phyloP scores from a whole-genome alignment of 2,113 vertebrate genomes.

The Diadophis punctatus region DNA sequence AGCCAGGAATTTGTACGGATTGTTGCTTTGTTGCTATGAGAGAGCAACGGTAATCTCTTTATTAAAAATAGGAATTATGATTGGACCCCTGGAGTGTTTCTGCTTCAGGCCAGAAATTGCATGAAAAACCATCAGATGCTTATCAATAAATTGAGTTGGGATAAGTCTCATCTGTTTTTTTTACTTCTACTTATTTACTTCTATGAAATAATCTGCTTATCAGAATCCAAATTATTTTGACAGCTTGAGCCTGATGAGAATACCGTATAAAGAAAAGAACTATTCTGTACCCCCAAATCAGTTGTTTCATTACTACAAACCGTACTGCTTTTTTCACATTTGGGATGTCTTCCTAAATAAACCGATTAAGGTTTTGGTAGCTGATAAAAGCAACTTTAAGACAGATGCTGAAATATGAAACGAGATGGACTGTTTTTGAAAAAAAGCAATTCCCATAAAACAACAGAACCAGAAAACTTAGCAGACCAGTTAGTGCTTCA shows the following conservation, averaged over 20 bases:
- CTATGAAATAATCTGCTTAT: constrained; percentile 48
- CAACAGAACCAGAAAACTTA: background rate
- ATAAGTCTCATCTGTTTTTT: constrained; percentile 34
- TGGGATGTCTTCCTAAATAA: constrained; percentile 34
- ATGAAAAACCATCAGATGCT: background rate
- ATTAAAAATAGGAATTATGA: constrained; percentile 43
- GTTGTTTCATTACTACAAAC: constrained; percentile 14
- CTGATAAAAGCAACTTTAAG: background rate
- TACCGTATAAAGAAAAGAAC: constrained; percentile 39
- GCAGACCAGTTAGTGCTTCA: background rate
- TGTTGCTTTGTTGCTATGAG: constrained; percentile 48
- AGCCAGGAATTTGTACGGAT: constrained; percentile 26
- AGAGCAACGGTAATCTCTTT: constrained; percentile 37
- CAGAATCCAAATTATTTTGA: constrained; percentile 50
- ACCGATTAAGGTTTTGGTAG: background rate
- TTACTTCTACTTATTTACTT: too few species aligned
- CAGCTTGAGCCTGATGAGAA: constrained; percentile 29
- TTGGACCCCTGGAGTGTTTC: constrained; percentile 6
- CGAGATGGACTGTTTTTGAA: background rate
- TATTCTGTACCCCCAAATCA: constrained; percentile 34
- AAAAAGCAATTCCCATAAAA: too few species aligned
- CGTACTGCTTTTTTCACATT: background rate
- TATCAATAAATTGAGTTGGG: constrained; percentile 5
- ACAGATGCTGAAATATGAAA: background rate
- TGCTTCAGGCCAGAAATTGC: background rate